Conservation (phyloP, 2,888 invertebrate genomes). For the Drosophila lutescens region DNA sequence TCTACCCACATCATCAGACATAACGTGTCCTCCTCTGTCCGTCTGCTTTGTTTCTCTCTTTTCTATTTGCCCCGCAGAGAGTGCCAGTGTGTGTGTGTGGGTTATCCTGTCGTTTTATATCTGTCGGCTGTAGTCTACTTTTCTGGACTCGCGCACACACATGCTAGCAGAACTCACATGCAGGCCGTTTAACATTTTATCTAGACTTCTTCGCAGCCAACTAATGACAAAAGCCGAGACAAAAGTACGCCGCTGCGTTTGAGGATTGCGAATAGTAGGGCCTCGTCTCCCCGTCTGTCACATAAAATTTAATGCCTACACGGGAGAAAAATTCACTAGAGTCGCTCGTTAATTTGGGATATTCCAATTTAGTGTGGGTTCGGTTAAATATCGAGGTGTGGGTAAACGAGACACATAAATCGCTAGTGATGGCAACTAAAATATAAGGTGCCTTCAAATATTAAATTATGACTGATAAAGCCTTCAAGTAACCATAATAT, state of each 20-base stretch:
- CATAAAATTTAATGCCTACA: conserved; percentile 72
- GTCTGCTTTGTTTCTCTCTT: conserved; percentile 33
- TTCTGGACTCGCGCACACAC: conserved; percentile 48
- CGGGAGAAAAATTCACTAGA: background rate
- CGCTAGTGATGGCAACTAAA: background rate
- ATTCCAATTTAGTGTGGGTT: too few relatives aligned
- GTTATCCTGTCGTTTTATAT: conserved; percentile 74
- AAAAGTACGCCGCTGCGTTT: conserved; percentile 61
- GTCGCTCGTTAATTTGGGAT: background rate
- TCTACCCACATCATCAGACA: conserved; percentile 81
- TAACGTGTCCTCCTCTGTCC: conserved; percentile 64
- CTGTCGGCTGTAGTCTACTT: conserved; percentile 73
- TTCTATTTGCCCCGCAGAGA: conserved; percentile 1
- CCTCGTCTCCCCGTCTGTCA: conserved; percentile 47
- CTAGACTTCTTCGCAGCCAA: conserved; percentile 62
- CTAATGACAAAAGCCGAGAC: conserved; percentile 76
- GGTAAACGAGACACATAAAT: background rate
- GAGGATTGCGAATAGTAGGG: conserved; percentile 31
- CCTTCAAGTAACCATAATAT: background rate
- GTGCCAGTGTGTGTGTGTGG: conserved; percentile 48
- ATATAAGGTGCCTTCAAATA: background rate
- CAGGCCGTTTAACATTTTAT: conserved; percentile 77
- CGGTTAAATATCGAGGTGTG: background rate
- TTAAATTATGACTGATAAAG: too few relatives aligned
- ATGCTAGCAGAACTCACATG: conserved; percentile 50